These are phyloP conservation scores for Thrips palmi DNA, from an alignment of 1,140 invertebrate genomes.

Conservation along the genomic window DNA sequence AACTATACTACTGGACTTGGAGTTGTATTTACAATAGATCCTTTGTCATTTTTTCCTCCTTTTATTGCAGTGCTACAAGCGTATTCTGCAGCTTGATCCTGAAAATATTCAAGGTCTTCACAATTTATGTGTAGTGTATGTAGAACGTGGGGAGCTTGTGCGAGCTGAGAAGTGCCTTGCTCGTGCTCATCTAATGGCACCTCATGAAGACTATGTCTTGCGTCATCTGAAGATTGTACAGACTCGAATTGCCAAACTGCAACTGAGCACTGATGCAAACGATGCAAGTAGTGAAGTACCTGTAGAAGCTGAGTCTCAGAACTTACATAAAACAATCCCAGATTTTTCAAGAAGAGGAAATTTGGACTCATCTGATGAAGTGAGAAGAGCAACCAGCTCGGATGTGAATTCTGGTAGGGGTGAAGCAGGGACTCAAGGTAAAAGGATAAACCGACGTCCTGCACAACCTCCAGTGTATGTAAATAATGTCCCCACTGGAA, in stretches of 20 bases:
- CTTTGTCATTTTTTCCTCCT: constrained; percentile 1
- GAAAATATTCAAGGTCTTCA: constrained; percentile 87
- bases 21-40: not conserved
- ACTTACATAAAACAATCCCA: too few relatives aligned
- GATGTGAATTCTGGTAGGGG: too few relatives aligned
- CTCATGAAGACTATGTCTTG: constrained; percentile 76
- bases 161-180: constrained; percentile 69
- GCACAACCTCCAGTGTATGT: too few relatives aligned
- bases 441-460: too few relatives aligned
- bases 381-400: too few relatives aligned
- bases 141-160: constrained; percentile 70
- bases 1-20: not conserved
- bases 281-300: too few relatives aligned
- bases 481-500: too few relatives aligned
- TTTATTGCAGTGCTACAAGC: constrained; percentile 61
- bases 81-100: constrained; percentile 72
- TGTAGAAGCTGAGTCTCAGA: too few relatives aligned
- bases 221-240: constrained; percentile 74
- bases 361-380: too few relatives aligned
- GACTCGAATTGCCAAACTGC: constrained; percentile 36
- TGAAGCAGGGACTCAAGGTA: too few relatives aligned
- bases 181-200: constrained; percentile 58
- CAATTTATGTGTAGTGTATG: constrained; percentile 89
- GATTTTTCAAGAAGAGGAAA: too few relatives aligned
- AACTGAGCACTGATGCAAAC: too few relatives aligned